A percentile compares a stretch with the other conserved stretches of the same genome.
phyloP scores from a whole-genome alignment of 2,888 invertebrate species.

The Drosophila nr. fundita region DNA sequence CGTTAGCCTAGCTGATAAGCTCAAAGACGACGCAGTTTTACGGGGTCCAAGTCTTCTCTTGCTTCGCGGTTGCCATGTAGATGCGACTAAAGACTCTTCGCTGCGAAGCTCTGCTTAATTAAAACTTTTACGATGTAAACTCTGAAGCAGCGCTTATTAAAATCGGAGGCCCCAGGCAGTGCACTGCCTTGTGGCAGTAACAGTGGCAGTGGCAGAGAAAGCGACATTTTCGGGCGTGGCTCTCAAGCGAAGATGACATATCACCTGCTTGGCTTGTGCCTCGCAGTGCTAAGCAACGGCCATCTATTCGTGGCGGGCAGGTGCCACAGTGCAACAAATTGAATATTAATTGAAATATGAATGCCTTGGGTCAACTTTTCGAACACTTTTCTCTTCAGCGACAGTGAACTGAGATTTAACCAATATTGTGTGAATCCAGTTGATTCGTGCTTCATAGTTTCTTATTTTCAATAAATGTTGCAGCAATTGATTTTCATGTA shows the following conservation, averaged over 20 bases:
- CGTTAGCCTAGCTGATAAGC: slow-evolving; percentile 58
- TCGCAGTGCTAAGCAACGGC: slow-evolving; percentile 26
- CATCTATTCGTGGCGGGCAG: neutral
- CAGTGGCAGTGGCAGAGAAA: slow-evolving; percentile 4
- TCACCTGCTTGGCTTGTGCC: slow-evolving; percentile 35
- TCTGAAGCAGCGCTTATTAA: slow-evolving; percentile 69
- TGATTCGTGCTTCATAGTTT: neutral
- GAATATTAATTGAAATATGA: neutral
- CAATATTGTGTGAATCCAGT: neutral
- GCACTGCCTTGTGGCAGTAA: slow-evolving; percentile 17
- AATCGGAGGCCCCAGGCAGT: slow-evolving; percentile 63
- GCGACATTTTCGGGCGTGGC: slow-evolving; percentile 30
- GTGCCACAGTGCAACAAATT: slow-evolving; percentile 24
- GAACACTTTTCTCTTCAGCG: neutral
- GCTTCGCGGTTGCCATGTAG: slow-evolving; percentile 40
- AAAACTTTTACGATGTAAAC: slow-evolving; percentile 66
- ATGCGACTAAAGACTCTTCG: slow-evolving; percentile 29
- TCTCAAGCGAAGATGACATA: slow-evolving; percentile 49
- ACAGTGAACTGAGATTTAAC: neutral
- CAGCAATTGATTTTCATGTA: neutral
- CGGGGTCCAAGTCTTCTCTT: slow-evolving; percentile 48
- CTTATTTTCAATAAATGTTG: neutral
- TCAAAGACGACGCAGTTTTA: slow-evolving; percentile 54
- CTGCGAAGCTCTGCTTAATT: slow-evolving; percentile 61
- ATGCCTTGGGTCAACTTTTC: neutral